Evolutionary conservation across 2,113 vertebrate genomes (phyloP), one percentile per base, ranked within the genome.

Genomic region (Nansenia antarctica): DNA sequence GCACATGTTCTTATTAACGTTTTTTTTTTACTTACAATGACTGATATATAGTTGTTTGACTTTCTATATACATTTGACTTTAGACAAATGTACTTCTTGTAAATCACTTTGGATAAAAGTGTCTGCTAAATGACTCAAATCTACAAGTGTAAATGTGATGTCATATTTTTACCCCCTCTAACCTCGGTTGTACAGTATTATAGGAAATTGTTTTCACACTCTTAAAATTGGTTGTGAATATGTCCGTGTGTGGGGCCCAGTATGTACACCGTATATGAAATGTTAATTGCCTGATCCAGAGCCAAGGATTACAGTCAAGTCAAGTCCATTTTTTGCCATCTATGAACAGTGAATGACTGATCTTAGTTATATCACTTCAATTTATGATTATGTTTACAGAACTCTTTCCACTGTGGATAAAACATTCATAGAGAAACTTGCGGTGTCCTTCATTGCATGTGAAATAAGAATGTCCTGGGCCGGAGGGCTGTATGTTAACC

Each of bases 401-500:
- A 27, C 59, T 68, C 37, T 49, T 81, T 68, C 6, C 24, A 67
- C 65, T 30, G 24, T 35, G 57, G 75, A 82, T 82, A 57, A 73
- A 69, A 81, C n/a, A 79, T 74, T 72, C 61, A 80, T 68, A 64
- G 52, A 39, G 58, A 22, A 26, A 39, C 42, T 61, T 53, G 73
- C 52, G 65, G 35, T 72, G 77, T 70, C 52, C 67, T 71, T 65
- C 68, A 65, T 65, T 77, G 69, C 72, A 72, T 59, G 49, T 82
- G 82, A 77, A 83, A 77, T 59, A 72, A 78, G 80, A 83, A 89
- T 89, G 82, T 87, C 78, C 85, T 85, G 75, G 59, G 64, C 80
- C 74, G 64, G 83, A 85, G 83, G 76, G 73, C 76, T 85, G 80
- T n/a, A n/a, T n/a, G n/a, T 91, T 89, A 88, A 91, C 86, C 86